Percentiles rank a stretch among this genome's conserved stretches.
Evolutionary conservation across 1,140 invertebrate genomes (phyloP).

Genomic region (Macrobrachium nipponense): DNA sequence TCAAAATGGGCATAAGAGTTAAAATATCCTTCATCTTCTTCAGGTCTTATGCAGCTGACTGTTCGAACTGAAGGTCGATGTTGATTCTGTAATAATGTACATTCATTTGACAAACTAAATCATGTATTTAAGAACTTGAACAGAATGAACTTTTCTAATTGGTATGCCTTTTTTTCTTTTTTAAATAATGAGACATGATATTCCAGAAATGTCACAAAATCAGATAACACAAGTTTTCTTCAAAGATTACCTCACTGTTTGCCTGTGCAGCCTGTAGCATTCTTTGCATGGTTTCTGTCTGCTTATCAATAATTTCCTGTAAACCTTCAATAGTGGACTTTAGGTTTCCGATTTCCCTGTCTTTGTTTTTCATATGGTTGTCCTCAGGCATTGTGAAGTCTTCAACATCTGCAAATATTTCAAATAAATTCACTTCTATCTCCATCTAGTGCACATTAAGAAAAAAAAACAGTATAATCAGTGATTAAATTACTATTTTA

Average conservation of each 20-base stretch:
- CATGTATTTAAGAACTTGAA: slow-evolving; percentile 3
- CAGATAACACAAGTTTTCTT: not conserved
- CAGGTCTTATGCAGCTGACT: slow-evolving; percentile 65
- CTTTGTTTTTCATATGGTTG: not conserved
- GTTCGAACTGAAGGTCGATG: slow-evolving; percentile 26
- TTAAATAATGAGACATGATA: not conserved
- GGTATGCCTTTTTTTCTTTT: no score
- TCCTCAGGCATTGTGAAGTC: slow-evolving; percentile 21
- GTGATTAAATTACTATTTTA: not conserved
- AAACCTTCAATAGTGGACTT: slow-evolving; percentile 24
- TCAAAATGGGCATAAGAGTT: slow-evolving; percentile 96
- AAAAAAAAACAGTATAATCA: not conserved
- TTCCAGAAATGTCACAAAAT: not conserved
- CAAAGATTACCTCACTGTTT: slow-evolving; percentile 6
- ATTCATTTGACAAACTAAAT: slow-evolving; percentile 37
- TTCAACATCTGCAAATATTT: slow-evolving; percentile 34
- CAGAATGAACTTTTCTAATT: no score
- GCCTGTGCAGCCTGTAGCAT: slow-evolving; percentile 36
- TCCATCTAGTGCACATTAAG: not conserved
- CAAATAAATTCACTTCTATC: not conserved
- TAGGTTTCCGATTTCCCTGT: not conserved
- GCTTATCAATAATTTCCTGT: slow-evolving; percentile 26
- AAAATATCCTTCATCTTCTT: slow-evolving; percentile 86
- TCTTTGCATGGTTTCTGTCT: slow-evolving; percentile 31
- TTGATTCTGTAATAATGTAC: slow-evolving; percentile 45